Percentiles rank a stretch among this genome's conserved stretches.
Conservation (phyloP, 2,113 vertebrate species). For the Corvus hawaiiensis region DNA sequence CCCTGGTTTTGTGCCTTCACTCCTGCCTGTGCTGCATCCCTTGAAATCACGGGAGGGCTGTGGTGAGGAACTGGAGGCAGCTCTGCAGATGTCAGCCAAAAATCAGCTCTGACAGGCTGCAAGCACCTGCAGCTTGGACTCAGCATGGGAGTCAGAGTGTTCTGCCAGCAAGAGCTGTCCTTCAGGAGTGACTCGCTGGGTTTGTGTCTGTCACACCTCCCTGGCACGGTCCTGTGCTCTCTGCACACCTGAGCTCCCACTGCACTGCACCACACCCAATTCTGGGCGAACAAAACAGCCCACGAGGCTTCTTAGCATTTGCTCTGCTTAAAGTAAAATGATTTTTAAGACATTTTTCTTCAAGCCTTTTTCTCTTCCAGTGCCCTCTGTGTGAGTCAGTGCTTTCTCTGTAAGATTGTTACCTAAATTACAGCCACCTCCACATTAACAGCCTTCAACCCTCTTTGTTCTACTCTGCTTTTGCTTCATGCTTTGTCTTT, state of each 20-base stretch:
- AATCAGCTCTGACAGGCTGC: neutral
- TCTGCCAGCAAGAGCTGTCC: neutral
- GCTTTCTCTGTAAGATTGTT: neutral
- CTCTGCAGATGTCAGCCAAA: neutral
- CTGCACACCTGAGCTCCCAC: neutral
- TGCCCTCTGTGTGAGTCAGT: slow-evolving; percentile 35
- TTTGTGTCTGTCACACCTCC: neutral
- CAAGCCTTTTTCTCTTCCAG: neutral
- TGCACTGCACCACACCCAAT: neutral
- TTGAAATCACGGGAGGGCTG: neutral
- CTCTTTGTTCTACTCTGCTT: slow-evolving; percentile 6
- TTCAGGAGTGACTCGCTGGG: neutral
- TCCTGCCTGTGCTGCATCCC: neutral
- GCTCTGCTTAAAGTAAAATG: neutral
- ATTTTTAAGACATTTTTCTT: neutral
- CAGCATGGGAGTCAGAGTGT: neutral
- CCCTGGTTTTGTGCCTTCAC: neutral
- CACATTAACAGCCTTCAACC: slow-evolving; percentile 1
- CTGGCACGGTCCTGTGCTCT: neutral
- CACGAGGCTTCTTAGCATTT: neutral
- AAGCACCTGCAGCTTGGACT: neutral
- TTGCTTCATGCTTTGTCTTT: slow-evolving; percentile 24
- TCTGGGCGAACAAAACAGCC: neutral
- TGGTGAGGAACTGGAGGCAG: neutral
- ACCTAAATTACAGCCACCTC: slow-evolving; percentile 44